Evolutionary conservation across 1,140 invertebrate genomes (phyloP).

Genomic region (Zaprionus africanus): DNA sequence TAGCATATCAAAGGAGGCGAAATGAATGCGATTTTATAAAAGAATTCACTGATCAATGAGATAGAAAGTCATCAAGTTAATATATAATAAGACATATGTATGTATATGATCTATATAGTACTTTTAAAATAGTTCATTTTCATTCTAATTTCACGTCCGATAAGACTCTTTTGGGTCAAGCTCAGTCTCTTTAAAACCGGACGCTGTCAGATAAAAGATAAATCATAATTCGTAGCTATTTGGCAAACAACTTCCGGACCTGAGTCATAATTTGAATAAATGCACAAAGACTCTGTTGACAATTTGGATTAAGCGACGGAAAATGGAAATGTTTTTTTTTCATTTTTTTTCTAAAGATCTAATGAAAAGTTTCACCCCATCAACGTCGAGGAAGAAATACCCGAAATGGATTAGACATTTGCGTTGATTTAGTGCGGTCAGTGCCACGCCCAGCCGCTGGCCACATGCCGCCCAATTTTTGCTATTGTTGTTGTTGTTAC

Average conservation of each 20-base stretch:
- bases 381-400: background rate
- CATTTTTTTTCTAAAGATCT: background rate
- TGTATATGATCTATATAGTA: too few relatives aligned
- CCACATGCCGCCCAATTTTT: constrained; percentile 29
- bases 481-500: background rate
- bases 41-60: background rate
- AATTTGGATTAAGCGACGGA: constrained; percentile 29
- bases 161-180: too few relatives aligned
- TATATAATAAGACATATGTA: too few relatives aligned
- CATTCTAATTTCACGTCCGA: too few relatives aligned
- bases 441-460: constrained; percentile 62
- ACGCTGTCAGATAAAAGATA: constrained; percentile 14
- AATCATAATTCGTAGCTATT: constrained; percentile 10
- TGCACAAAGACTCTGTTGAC: constrained; percentile 12
- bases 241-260: constrained; percentile 5
- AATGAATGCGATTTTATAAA: background rate
- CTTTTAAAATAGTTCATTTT: too few relatives aligned
- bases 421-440: constrained; percentile 61
- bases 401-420: constrained; percentile 43
- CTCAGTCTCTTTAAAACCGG: constrained; percentile 16
- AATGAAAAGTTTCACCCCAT: constrained; percentile 15
- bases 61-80: background rate
- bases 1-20: background rate
- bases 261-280: constrained; percentile 14
- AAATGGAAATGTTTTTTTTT: background rate